These are phyloP conservation scores for Hipparchia semele DNA, from an alignment of 2,888 invertebrate species.

Conservation along the genomic window DNA sequence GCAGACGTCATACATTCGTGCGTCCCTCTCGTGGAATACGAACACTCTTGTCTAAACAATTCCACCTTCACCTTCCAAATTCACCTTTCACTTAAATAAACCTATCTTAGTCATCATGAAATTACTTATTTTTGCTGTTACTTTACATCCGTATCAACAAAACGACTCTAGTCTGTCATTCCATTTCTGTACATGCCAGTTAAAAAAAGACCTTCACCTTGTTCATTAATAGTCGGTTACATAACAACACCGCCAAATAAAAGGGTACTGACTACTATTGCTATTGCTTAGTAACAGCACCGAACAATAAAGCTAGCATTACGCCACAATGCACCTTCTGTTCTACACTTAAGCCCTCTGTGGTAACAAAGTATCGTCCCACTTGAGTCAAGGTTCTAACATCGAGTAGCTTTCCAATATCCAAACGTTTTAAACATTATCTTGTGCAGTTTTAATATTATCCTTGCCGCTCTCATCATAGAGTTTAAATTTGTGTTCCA, in stretches of 20 bases:
- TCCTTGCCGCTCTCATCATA: background rate
- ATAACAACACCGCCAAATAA: conserved; percentile 26
- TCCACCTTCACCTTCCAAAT: conserved; percentile 2
- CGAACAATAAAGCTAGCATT: conserved; percentile 57
- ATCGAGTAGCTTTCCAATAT: conserved; percentile 38
- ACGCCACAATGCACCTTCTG: conserved; percentile 68
- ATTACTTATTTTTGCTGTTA: conserved; percentile 7
- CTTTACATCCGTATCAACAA: conserved; percentile 11
- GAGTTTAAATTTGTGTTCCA: conserved; percentile 7
- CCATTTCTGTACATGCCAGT: background rate
- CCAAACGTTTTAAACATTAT: conserved; percentile 40
- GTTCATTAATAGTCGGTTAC: conserved; percentile 21
- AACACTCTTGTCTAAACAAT: too few species aligned
- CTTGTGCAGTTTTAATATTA: background rate
- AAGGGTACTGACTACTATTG: conserved; percentile 17
- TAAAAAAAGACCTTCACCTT: conserved; percentile 28
- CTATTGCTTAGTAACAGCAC: conserved; percentile 54
- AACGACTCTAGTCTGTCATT: conserved; percentile 1
- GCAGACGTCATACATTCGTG: too few species aligned
- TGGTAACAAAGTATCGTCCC: conserved; percentile 74
- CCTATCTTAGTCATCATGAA: conserved; percentile 3
- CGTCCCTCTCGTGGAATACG: too few species aligned
- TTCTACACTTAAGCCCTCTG: conserved; percentile 75
- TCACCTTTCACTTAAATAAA: conserved; percentile 2
- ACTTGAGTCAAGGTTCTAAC: conserved; percentile 79